Conservation (phyloP, 2,888 invertebrate species). For the Drosophila aldrichi region DNA sequence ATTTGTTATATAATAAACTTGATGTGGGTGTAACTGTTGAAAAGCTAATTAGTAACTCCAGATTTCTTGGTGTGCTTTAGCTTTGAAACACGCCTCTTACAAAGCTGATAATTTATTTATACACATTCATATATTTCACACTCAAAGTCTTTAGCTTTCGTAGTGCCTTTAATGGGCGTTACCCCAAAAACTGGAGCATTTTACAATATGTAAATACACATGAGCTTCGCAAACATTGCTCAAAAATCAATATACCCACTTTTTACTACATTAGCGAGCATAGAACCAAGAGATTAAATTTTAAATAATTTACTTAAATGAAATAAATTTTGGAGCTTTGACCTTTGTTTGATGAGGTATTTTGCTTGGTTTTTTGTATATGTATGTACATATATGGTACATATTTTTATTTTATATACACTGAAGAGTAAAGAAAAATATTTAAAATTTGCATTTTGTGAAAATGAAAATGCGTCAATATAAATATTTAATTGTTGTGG, state of each 20-base stretch:
- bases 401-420: neutral
- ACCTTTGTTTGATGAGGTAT: neutral
- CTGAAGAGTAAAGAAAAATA: neutral
- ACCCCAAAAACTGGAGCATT: neutral
- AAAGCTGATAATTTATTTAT: neutral
- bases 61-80: neutral
- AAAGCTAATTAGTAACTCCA: neutral
- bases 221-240: too few relatives aligned
- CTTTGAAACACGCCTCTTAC: neutral
- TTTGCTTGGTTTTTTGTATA: too few relatives aligned
- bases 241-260: neutral
- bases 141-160: neutral
- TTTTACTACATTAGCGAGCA: neutral
- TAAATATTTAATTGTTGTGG: constrained; percentile 33
- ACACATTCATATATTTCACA: neutral
- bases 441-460: constrained; percentile 30
- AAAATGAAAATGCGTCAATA: constrained; percentile 23
- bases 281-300: neutral
- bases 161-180: neutral
- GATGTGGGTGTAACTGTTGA: neutral
- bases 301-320: neutral
- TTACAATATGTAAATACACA: too few relatives aligned
- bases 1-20: neutral
- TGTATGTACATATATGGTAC: neutral
- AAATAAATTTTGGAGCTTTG: neutral